phyloP scores from a whole-genome alignment of 1,140 invertebrate species.

The Eubasilissa regina region DNA sequence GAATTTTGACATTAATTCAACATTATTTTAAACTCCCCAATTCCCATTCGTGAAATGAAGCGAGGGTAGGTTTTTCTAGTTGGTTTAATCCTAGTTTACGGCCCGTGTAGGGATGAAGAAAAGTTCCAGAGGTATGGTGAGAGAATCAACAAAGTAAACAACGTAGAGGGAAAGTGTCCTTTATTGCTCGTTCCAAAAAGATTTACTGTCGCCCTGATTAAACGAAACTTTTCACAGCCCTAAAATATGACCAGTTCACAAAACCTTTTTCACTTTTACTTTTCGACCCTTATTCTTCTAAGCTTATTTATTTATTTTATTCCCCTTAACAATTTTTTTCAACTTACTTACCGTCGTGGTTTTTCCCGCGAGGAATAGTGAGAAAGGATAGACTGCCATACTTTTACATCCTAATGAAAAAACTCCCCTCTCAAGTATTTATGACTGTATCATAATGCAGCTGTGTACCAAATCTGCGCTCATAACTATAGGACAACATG shows the following conservation, averaged over 20 bases:
- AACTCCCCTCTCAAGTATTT: too few species aligned
- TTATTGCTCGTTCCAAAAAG: constrained; percentile 17
- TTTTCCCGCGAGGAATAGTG: too few species aligned
- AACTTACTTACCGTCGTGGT: too few species aligned
- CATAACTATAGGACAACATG: too few species aligned
- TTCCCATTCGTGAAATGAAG: neutral
- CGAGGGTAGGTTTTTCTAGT: constrained; percentile 1
- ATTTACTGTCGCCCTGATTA: constrained; percentile 9
- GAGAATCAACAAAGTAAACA: constrained; percentile 23
- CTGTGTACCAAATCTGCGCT: too few species aligned
- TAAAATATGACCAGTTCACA: constrained; percentile 9
- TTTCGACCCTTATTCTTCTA: too few species aligned
- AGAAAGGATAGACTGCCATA: too few species aligned
- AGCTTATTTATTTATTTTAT: too few species aligned
- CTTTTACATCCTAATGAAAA: too few species aligned
- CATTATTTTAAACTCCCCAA: constrained; percentile 6
- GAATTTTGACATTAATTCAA: neutral
- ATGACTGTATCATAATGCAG: too few species aligned
- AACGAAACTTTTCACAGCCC: constrained; percentile 10
- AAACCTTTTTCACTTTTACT: too few species aligned
- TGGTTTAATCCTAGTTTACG: constrained; percentile 6
- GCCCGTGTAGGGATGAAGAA: neutral
- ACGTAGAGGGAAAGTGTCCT: constrained; percentile 5
- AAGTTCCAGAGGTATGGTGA: constrained; percentile 5
- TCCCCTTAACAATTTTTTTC: neutral